Conservation (phyloP, 2,888 invertebrate species). For the Lepetodrilus schrolli region DNA sequence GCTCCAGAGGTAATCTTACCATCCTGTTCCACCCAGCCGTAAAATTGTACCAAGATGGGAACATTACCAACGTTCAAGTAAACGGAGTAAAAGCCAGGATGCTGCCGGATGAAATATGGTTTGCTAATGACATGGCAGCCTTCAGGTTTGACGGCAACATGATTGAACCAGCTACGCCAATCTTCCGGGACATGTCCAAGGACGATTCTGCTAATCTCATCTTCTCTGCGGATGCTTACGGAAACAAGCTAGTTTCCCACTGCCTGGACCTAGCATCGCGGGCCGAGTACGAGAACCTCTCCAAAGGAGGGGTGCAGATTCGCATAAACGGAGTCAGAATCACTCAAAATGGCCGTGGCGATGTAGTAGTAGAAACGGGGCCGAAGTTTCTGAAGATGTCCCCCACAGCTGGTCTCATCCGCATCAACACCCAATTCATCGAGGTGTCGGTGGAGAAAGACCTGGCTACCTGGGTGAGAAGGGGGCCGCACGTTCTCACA, state of each 20-base stretch:
- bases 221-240: slow-evolving; percentile 69
- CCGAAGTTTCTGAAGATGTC: slow-evolving; percentile 73
- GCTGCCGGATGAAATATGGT: slow-evolving; percentile 57
- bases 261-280: slow-evolving; percentile 69
- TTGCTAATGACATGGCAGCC: slow-evolving; percentile 63
- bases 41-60: slow-evolving; percentile 74
- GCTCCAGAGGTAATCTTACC: slow-evolving; percentile 68
- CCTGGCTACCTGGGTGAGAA: slow-evolving; percentile 63
- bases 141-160: slow-evolving; percentile 62
- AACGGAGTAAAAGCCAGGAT: slow-evolving; percentile 63
- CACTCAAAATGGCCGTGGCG: slow-evolving; percentile 71
- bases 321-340: slow-evolving; percentile 74
- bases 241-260: slow-evolving; percentile 67
- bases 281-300: slow-evolving; percentile 69
- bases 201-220: slow-evolving; percentile 72
- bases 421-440: slow-evolving; percentile 72
- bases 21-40: slow-evolving; percentile 74
- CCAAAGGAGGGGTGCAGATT: slow-evolving; percentile 68
- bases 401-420: slow-evolving; percentile 66
- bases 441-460: slow-evolving; percentile 74
- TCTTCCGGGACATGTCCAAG: slow-evolving; percentile 70
- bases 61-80: slow-evolving; percentile 71
- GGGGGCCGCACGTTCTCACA: slow-evolving; percentile 62
- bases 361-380: slow-evolving; percentile 73
- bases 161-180: slow-evolving; percentile 49